Evolutionary conservation across 2,888 invertebrate species (phyloP).

Genomic region (Mimas tiliae): DNA sequence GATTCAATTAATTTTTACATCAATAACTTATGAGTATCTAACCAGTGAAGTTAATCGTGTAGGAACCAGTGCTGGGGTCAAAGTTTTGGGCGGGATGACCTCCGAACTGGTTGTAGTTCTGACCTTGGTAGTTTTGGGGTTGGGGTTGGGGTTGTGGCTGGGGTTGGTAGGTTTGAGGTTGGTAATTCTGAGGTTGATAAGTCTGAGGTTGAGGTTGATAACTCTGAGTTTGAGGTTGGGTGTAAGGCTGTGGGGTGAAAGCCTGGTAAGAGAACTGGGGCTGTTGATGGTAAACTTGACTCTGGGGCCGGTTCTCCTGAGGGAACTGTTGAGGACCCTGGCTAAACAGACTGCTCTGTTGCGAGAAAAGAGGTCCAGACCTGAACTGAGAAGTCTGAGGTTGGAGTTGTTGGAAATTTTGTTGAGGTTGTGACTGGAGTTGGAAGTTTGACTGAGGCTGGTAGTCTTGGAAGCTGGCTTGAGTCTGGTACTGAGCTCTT

Average conservation of each 20-base stretch:
- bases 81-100: constrained; percentile 90
- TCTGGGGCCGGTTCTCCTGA: constrained; percentile 66
- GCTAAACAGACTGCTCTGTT: constrained; percentile 59
- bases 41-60: constrained; percentile 90
- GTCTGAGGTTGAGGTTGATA: constrained; percentile 49
- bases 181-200: constrained; percentile 62
- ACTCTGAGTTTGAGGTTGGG: constrained; percentile 47
- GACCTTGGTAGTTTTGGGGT: constrained; percentile 56
- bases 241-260: constrained; percentile 61
- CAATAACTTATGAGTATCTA: constrained; percentile 46
- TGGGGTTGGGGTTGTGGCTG: constrained; percentile 50
- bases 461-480: constrained; percentile 46
- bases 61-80: constrained; percentile 90
- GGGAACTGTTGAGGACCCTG: constrained; percentile 68
- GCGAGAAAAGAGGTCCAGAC: constrained; percentile 49
- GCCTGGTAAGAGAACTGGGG: constrained; percentile 74
- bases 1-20: constrained; percentile 1
- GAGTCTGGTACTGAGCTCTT: constrained; percentile 46
- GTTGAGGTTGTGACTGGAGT: constrained; percentile 48
- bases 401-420: constrained; percentile 42
- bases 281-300: constrained; percentile 74
- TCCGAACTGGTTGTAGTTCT: constrained; percentile 75
- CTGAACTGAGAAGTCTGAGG: constrained; percentile 48
- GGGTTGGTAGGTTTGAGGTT: constrained; percentile 42
- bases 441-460: constrained; percentile 36